These are phyloP conservation scores for Paracentrotus lividus DNA, from an alignment of 53 echinoderm and acorn worm genomes.

Conservation along the genomic window DNA sequence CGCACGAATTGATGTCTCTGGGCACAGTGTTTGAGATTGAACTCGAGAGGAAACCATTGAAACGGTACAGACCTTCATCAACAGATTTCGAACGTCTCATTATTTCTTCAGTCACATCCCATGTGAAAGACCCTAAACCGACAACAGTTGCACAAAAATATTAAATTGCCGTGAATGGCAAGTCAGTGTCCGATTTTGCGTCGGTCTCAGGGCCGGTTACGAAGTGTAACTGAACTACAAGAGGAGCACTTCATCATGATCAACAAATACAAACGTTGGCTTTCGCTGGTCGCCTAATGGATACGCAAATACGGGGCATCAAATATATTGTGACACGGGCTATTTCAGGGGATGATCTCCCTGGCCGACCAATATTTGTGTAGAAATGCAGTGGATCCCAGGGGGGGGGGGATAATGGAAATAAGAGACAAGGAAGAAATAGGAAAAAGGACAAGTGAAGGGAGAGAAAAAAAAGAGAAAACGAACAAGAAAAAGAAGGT, in stretches of 20 bases:
- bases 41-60: neutral
- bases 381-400: neutral
- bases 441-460: neutral
- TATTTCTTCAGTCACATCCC: no score
- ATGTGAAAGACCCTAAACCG: no score
- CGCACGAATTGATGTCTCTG: neutral
- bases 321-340: constrained; percentile 12
- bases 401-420: neutral
- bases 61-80: neutral
- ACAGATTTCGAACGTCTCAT: constrained; percentile 8
- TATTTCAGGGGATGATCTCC: constrained; percentile 18
- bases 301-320: constrained; percentile 20
- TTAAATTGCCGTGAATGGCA: no score
- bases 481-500: no score
- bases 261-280: constrained; percentile 41
- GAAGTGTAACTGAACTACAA: no score
- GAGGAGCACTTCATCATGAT: constrained; percentile 20
- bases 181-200: no score
- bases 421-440: neutral
- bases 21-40: neutral
- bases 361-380: constrained; percentile 4
- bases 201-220: no score
- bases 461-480: neutral
- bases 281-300: constrained; percentile 5
- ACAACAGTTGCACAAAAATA: no score